phyloP scores from a whole-genome alignment of 92 coral and sea anemone genomes.

The Desmophyllum pertusum region DNA sequence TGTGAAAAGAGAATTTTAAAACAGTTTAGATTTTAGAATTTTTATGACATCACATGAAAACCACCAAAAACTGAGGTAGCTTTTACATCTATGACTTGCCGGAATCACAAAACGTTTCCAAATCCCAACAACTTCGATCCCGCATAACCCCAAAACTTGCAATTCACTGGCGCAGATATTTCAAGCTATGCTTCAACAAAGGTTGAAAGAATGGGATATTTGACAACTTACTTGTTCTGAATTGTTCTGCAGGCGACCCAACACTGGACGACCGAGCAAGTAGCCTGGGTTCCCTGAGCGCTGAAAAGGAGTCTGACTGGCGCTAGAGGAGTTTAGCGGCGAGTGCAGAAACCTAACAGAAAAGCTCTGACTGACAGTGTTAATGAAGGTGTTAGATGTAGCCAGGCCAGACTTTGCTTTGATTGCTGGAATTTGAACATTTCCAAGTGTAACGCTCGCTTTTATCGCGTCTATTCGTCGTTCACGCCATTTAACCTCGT shows the following conservation, averaged over 20 bases:
- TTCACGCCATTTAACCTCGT: constrained; percentile 70
- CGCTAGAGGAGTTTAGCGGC: constrained; percentile 33
- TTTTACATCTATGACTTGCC: too few relatives aligned
- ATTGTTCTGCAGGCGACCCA: constrained; percentile 47
- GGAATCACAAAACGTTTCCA: too few relatives aligned
- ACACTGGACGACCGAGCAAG: constrained; percentile 72
- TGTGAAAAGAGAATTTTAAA: too few relatives aligned
- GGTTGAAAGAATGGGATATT: too few relatives aligned
- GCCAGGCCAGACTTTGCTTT: constrained; percentile 38
- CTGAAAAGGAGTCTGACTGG: constrained; percentile 39
- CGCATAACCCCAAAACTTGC: not conserved
- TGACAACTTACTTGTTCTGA: constrained; percentile 28
- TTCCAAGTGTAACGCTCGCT: constrained; percentile 70
- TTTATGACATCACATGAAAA: too few relatives aligned
- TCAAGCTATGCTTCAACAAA: not conserved
- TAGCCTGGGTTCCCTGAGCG: constrained; percentile 98
- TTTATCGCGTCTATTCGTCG: constrained; percentile 69
- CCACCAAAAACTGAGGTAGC: too few relatives aligned
- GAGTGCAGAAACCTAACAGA: constrained; percentile 67
- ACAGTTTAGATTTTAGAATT: too few relatives aligned
- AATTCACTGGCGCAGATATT: not conserved
- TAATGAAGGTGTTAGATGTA: constrained; percentile 41
- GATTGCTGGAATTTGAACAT: constrained; percentile 44
- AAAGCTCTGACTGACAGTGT: constrained; percentile 73
- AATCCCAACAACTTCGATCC: not conserved